Conservation (phyloP, 2,888 invertebrate species). For the Hypercompe scribonia region DNA sequence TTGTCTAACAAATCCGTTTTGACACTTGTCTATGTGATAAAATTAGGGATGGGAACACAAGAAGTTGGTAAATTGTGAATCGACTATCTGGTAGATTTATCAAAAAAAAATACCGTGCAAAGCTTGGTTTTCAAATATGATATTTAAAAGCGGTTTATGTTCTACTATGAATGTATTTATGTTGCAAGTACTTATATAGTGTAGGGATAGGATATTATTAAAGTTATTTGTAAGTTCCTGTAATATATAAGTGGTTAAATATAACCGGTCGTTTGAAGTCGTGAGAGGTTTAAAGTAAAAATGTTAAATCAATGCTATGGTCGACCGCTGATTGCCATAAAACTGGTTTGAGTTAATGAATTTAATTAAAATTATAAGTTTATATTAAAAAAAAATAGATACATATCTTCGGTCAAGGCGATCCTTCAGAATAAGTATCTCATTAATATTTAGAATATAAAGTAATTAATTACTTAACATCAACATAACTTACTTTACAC, state of each 20-base stretch:
- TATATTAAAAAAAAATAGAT: background rate
- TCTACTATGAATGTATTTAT: background rate
- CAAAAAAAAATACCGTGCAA: no score
- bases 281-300: background rate
- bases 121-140: no score
- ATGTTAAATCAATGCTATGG: background rate
- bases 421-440: background rate
- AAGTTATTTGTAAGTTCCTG: background rate
- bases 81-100: no score
- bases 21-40: no score
- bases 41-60: no score
- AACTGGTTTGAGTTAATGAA: background rate
- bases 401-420: background rate
- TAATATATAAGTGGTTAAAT: background rate
- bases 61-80: no score
- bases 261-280: slow-evolving; percentile 13
- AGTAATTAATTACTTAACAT: background rate
- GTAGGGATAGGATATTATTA: background rate
- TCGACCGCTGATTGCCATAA: background rate
- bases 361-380: background rate
- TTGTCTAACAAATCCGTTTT: no score
- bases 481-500: no score
- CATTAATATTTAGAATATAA: background rate
- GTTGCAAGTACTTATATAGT: no score
- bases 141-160: no score